Base-by-base conservation (phyloP, 2,113 vertebrate species). In the Geococcyx californianus region DNA sequence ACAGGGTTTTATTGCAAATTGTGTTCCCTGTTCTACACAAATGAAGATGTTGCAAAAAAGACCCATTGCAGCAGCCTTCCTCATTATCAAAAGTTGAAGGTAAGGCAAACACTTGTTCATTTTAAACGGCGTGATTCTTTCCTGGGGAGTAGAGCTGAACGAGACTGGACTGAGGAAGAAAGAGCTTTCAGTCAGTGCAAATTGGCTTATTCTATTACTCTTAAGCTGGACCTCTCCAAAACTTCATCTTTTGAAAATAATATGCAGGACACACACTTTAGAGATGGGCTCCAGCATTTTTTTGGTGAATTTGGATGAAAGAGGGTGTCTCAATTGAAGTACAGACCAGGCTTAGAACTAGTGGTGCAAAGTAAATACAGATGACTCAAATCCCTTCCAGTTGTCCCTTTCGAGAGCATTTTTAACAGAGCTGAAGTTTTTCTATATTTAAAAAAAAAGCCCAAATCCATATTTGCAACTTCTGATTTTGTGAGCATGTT, bases 61-160 rank as follows among this genome's bases (percentile, higher is more conserved):
- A 98, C 98, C 51, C 99, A 99, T 98, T 99, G 99, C 98, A 99
- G 99, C 98, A 99, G 99, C 97, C 97, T 98, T 97, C 90, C 98
- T 91, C 99, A 99, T 98, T 99, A 99, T 94, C 98, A 99, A 96
- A 99, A 99, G 97, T 98, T 99, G 88, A 99, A 99, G 99, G 99
- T 99, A 97, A 98, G 97, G 85, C 96, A 97, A 97, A 97, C 96
- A 96, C 94, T 95, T 95, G 90, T 92, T 96, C 95, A 89, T 96
- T 96, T 97, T 97, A 96, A 96, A 76, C 89, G 96, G 80, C 66
- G 78, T 96, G 92, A 96, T 96, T 96, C 86, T 96, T 96, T 96
- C 76, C 90, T 94, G 96, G 92, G 95, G 95, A 95, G 21, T 69
- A 89, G 84, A 88, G 36, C 81, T 95, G 87, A 90, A 63, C 0